A percentile compares a stretch with the other conserved stretches of the same genome.
phyloP scores from a whole-genome alignment of 1,140 invertebrate genomes.

The Drosophila erecta region DNA sequence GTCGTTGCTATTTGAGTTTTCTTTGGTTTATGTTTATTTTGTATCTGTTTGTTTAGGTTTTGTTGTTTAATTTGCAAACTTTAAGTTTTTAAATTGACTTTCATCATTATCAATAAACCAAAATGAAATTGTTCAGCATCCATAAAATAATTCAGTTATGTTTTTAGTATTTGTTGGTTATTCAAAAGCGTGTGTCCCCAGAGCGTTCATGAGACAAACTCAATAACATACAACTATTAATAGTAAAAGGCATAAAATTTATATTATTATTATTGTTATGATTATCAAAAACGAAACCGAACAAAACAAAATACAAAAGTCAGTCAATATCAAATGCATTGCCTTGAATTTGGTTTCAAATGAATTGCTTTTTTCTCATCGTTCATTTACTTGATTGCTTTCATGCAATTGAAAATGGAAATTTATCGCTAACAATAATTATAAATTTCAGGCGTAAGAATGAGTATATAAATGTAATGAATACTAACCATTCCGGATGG shows the following conservation, averaged over 20 bases:
- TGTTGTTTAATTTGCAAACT: slow-evolving; percentile 59
- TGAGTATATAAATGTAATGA: slow-evolving; percentile 10
- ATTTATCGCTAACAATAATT: slow-evolving; percentile 58
- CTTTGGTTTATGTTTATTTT: slow-evolving; percentile 29
- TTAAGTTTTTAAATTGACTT: slow-evolving; percentile 40
- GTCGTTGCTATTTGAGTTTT: slow-evolving; percentile 34
- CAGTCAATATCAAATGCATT: slow-evolving; percentile 45
- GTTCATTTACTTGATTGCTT: slow-evolving; percentile 29
- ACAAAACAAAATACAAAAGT: slow-evolving; percentile 42
- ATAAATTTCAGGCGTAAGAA: slow-evolving; percentile 34
- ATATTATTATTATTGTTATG: slow-evolving; percentile 49
- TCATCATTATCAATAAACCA: slow-evolving; percentile 44
- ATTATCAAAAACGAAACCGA: slow-evolving; percentile 53
- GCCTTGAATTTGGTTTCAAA: slow-evolving; percentile 23
- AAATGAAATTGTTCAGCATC: slow-evolving; percentile 63
- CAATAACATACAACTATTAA: slow-evolving; percentile 80
- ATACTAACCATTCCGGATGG: slow-evolving; percentile 84
- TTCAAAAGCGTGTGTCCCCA: slow-evolving; percentile 81
- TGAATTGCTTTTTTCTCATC: slow-evolving; percentile 3
- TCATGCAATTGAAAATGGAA: slow-evolving; percentile 69
- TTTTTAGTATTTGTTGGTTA: slow-evolving; percentile 23
- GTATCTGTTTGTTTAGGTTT: slow-evolving; percentile 47
- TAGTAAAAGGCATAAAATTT: slow-evolving; percentile 59
- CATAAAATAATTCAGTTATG: slow-evolving; percentile 54
- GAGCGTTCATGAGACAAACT: slow-evolving; percentile 80